Conservation (phyloP, 2,113 vertebrate species). For the Xiphorhynchus elegans region DNA sequence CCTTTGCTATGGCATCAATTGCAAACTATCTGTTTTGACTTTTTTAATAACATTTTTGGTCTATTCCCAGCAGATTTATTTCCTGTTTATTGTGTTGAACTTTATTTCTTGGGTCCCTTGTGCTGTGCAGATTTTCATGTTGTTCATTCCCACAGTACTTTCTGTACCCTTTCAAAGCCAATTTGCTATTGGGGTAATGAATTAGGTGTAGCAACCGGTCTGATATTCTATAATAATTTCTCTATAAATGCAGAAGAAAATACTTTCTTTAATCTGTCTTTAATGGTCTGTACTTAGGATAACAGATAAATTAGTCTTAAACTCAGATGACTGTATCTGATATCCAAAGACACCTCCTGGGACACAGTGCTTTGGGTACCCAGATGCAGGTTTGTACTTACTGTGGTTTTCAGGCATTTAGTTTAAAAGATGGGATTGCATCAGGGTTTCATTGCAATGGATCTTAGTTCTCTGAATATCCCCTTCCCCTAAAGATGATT, state of each 20-base stretch:
- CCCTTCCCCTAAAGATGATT: not conserved
- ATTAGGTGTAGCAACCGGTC: not conserved
- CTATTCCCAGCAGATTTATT: not conserved
- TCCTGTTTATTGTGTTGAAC: not conserved
- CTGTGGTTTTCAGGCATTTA: not conserved
- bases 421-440: not conserved
- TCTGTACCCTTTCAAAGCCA: not conserved
- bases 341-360: not conserved
- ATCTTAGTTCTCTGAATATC: not conserved
- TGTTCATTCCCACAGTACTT: not conserved
- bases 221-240: not conserved
- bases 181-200: not conserved
- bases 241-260: not conserved
- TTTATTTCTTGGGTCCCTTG: not conserved
- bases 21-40: not conserved
- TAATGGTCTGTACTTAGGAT: not conserved
- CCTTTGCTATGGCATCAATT: not conserved
- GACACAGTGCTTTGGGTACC: not conserved
- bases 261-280: not conserved
- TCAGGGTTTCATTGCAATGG: not conserved
- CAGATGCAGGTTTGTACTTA: not conserved
- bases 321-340: not conserved
- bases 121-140: not conserved
- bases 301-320: not conserved
- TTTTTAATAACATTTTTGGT: not conserved